A percentile compares a stretch with the other conserved stretches of the same genome.
phyloP scores from a whole-genome alignment of 2,888 invertebrate genomes.

The Dasysyrphus albostriatus region DNA sequence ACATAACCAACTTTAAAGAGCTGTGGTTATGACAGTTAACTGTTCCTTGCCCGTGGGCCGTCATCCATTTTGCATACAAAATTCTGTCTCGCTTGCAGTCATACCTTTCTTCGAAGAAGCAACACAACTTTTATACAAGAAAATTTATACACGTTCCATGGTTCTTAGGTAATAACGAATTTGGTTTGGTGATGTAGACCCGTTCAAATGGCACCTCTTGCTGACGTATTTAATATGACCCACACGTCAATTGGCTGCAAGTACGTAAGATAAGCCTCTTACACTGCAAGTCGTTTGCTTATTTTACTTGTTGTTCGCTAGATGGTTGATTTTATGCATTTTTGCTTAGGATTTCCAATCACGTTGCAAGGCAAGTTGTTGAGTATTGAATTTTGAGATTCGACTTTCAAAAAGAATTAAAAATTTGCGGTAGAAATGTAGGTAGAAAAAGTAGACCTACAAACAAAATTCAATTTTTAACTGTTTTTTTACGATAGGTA shows the following conservation, averaged over 20 bases:
- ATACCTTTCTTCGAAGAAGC: neutral
- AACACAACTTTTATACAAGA: neutral
- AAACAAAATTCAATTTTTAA: neutral
- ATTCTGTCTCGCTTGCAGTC: conserved; percentile 22
- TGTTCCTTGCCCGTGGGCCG: conserved; percentile 54
- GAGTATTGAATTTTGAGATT: conserved; percentile 5
- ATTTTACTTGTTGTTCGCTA: neutral
- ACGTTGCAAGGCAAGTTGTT: neutral
- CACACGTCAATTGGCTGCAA: conserved; percentile 41
- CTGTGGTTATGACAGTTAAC: conserved; percentile 61
- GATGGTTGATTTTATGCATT: conserved; percentile 13
- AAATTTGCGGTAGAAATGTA: neutral
- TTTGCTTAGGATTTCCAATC: conserved; percentile 13
- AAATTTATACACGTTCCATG: conserved; percentile 55
- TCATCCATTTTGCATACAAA: conserved; percentile 69
- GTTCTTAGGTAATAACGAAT: conserved; percentile 53
- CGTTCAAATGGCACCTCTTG: conserved; percentile 59
- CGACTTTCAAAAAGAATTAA: neutral
- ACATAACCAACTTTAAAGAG: conserved; percentile 30
- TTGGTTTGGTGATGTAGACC: conserved; percentile 30
- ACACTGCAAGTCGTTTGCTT: conserved; percentile 12
- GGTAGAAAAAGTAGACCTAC: neutral
- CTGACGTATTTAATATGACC: conserved; percentile 56
- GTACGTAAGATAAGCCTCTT: conserved; percentile 15
- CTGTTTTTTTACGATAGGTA: neutral